Conservation (phyloP, 2,888 invertebrate genomes). For the Drosophila flavopinicola region DNA sequence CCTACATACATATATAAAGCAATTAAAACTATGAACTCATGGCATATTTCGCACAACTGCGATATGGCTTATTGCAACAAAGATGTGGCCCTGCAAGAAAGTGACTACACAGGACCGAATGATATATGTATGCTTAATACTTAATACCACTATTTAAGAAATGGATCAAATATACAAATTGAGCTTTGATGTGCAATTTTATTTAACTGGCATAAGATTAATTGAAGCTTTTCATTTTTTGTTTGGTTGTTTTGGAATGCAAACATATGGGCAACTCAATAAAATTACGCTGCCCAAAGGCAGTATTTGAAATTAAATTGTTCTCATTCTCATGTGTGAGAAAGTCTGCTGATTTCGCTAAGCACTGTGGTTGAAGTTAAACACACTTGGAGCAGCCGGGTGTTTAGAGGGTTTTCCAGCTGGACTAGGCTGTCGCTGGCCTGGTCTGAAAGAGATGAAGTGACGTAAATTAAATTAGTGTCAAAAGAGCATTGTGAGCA, state of each 20-base stretch:
- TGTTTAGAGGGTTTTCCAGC: slow-evolving; percentile 1
- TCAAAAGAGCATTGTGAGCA: slow-evolving; percentile 68
- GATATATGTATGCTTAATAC: too few relatives aligned
- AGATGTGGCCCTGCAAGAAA: slow-evolving; percentile 1
- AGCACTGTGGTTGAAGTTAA: slow-evolving; percentile 19
- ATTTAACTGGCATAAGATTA: too few relatives aligned
- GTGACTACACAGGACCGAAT: too few relatives aligned
- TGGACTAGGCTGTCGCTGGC: not conserved
- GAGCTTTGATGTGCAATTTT: too few relatives aligned
- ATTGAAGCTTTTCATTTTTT: too few relatives aligned
- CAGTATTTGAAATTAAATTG: slow-evolving; percentile 14
- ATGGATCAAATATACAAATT: too few relatives aligned
- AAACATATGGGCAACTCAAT: too few relatives aligned
- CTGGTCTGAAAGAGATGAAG: slow-evolving; percentile 33
- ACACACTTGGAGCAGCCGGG: slow-evolving; percentile 48
- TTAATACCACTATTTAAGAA: too few relatives aligned
- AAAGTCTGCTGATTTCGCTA: slow-evolving; percentile 22
- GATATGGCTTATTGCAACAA: slow-evolving; percentile 14
- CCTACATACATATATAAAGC: slow-evolving; percentile 26
- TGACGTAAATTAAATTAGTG: slow-evolving; percentile 75
- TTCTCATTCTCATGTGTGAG: not conserved
- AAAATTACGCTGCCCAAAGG: slow-evolving; percentile 6
- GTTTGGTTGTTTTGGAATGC: too few relatives aligned
- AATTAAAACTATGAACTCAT: slow-evolving; percentile 56
- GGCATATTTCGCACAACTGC: slow-evolving; percentile 3